Conservation (phyloP, 2,113 vertebrate genomes). For the Nothocercus nigrocapillus region DNA sequence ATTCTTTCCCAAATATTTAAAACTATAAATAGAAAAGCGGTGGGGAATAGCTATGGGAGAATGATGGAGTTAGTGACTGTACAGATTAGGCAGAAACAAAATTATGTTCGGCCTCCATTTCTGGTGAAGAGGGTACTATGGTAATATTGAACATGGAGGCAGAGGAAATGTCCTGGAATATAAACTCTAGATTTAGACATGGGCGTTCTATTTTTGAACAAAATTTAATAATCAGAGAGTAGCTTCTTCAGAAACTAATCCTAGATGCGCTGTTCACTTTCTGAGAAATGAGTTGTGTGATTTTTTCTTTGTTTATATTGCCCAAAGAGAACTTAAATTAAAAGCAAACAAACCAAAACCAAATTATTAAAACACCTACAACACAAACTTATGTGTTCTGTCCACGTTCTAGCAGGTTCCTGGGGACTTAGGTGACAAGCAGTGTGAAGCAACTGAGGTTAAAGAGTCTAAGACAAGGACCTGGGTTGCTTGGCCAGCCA, state of each 20-base stretch:
- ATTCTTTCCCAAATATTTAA: background rate
- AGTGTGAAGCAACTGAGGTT: background rate
- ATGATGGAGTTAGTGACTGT: background rate
- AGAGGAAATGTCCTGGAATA: background rate
- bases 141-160: background rate
- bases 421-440: background rate
- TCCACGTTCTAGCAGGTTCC: background rate
- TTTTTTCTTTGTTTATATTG: background rate
- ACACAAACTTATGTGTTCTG: accelerated
- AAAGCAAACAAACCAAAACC: background rate
- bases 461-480: background rate
- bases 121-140: background rate
- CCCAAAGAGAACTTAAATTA: background rate
- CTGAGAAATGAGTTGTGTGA: background rate
- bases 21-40: background rate
- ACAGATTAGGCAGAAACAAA: background rate
- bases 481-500: background rate
- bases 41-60: background rate
- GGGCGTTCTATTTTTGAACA: background rate
- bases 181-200: background rate
- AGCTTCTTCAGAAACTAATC: background rate
- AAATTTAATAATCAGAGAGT: background rate
- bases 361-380: background rate
- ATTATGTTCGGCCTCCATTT: background rate
- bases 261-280: background rate